Evolutionary conservation across 2,113 vertebrate species (phyloP).

Genomic region (Amblyopsis rosae): DNA sequence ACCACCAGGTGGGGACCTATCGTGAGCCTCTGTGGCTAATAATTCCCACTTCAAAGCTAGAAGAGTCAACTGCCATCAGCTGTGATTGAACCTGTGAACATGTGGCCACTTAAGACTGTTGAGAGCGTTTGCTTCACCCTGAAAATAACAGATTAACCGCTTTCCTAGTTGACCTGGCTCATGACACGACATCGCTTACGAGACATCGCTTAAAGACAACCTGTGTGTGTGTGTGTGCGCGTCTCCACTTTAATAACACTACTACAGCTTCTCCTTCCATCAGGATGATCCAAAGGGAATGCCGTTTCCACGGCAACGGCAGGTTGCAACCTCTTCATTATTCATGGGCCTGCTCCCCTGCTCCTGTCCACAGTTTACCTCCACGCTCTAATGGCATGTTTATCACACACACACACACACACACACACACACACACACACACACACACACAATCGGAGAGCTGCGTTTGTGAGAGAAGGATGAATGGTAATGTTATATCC

Average conservation of each 20-base stretch:
- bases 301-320: constrained; percentile 72
- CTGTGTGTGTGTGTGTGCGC: constrained; percentile 4
- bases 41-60: background rate
- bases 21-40: background rate
- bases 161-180: constrained; percentile 34
- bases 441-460: constrained; percentile 17
- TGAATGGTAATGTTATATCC: constrained; percentile 42
- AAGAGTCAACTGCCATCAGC: background rate
- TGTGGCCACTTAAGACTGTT: constrained; percentile 1
- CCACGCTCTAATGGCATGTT: constrained; percentile 54
- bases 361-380: constrained; percentile 68
- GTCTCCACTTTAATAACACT: constrained; percentile 53
- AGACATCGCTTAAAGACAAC: background rate
- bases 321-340: constrained; percentile 70
- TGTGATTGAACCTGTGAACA: constrained; percentile 26
- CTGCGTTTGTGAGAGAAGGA: constrained; percentile 41
- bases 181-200: constrained; percentile 28
- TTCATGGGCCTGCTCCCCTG: constrained; percentile 56
- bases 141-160: constrained; percentile 38
- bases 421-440: background rate
- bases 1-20: too few species aligned
- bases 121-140: background rate
- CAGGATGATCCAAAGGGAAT: constrained; percentile 46
- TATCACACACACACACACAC: constrained; percentile 33
- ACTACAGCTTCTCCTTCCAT: constrained; percentile 33